These are phyloP conservation scores for Drosophila pseudoobscura DNA, from an alignment of 1,140 invertebrate species.

Conservation along the genomic window DNA sequence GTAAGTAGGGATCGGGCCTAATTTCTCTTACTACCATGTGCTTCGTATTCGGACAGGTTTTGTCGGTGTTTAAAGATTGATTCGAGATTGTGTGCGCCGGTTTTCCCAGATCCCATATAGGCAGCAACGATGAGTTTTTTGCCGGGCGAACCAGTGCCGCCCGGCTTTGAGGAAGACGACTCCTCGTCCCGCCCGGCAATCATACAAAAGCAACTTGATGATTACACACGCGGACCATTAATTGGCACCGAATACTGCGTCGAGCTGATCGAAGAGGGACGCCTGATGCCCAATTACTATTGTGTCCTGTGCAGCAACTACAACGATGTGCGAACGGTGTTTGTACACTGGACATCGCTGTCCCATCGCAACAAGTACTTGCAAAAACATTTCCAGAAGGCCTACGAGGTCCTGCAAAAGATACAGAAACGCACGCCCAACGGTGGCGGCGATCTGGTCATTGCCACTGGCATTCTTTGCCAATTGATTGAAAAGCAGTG, in stretches of 20 bases:
- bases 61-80: too few species aligned
- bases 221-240: constrained; percentile 83
- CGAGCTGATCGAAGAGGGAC: constrained; percentile 87
- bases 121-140: constrained; percentile 82
- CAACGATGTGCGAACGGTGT: constrained; percentile 89
- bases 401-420: constrained; percentile 43
- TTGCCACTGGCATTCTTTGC: constrained; percentile 43
- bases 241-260: constrained; percentile 89
- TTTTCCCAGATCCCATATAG: background rate
- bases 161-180: constrained; percentile 88
- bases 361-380: constrained; percentile 87
- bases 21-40: too few species aligned
- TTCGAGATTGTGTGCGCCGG: background rate
- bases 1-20: too few species aligned
- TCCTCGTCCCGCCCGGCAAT: constrained; percentile 83
- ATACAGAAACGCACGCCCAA: constrained; percentile 23
- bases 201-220: constrained; percentile 86
- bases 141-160: constrained; percentile 88
- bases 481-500: constrained; percentile 59
- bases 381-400: constrained; percentile 77
- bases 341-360: constrained; percentile 89
- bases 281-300: constrained; percentile 87
- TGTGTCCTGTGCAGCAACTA: constrained; percentile 91
- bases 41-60: too few species aligned
- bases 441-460: constrained; percentile 14